Base-by-base conservation (phyloP, 2,113 vertebrate species). In the Charina bottae region DNA sequence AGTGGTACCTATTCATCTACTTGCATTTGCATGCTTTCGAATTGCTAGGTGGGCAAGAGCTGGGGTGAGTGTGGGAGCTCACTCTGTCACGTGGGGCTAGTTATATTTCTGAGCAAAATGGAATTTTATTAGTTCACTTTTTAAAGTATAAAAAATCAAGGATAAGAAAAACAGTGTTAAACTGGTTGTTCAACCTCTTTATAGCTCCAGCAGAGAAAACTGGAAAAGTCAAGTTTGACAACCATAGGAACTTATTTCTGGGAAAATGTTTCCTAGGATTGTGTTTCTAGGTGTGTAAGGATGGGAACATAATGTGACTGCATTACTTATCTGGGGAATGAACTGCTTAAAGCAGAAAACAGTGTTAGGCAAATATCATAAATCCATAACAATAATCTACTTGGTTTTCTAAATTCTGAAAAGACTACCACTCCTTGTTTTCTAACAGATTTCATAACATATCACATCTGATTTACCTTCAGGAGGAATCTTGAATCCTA, bases 401-500 rank as follows among this genome's bases (percentile, higher is more conserved):
- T 78, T 26, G 92, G 49, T 93, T 60, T 88, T 94, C 15, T n/a
- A 53, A 62, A 92, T 95, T 95, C 55, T 94, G 93, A 95, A 94
- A 93, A 93, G 89, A 0, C 93, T 95, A 56, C n/a, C 2, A 54
- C 0, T 58, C 4, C 23, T 55, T 55, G 94, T 95, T 94, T 62
- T 92, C 96, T 96, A 72, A 94, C 95, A 95, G 90, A 95, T 96
- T 92, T 64, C 55, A 91, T 94, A 90, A n/a, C 88, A 0, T 90
- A 37, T 0, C 91, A 91, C 94, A 42, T 89, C 72, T 93, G 94
- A 94, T 93, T 88, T 23, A 93, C 56, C n/a, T 19, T 42, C 95
- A 97, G 97, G 93, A 59, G 42, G 58, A 54, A 87, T 95, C 94
- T 86, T 95, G 95, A 96, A 88, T 93, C 94, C 91, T 94, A 89